phyloP scores from a whole-genome alignment of 2,888 invertebrate genomes.

The Eulithis testata region DNA sequence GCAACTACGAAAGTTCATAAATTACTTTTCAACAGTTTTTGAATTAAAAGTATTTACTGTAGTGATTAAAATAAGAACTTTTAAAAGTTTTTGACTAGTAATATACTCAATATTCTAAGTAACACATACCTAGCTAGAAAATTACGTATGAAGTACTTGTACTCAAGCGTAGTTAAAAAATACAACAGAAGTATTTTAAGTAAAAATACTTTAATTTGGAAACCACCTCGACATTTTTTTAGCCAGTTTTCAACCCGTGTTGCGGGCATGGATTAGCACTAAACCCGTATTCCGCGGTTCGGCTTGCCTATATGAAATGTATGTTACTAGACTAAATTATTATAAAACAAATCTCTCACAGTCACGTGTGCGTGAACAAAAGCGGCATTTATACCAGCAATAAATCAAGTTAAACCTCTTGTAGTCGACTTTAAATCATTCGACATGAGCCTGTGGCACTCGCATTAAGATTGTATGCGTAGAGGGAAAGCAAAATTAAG shows the following conservation, averaged over 20 bases:
- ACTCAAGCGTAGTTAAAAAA: neutral
- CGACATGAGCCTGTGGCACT: slow-evolving; percentile 30
- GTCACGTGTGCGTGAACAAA: slow-evolving; percentile 11
- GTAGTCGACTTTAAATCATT: slow-evolving; percentile 30
- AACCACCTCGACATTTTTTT: neutral
- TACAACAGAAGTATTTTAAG: neutral
- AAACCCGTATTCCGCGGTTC: neutral
- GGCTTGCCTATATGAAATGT: neutral
- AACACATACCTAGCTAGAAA: neutral
- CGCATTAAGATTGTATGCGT: slow-evolving; percentile 36
- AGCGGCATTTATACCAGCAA: slow-evolving; percentile 14
- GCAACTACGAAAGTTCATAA: slow-evolving; percentile 40
- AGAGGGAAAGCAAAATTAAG: slow-evolving; percentile 43
- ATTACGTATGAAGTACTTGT: neutral
- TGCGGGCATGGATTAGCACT: neutral
- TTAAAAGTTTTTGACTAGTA: slow-evolving; percentile 2
- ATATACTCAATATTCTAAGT: too few relatives aligned
- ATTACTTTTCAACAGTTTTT: slow-evolving; percentile 34
- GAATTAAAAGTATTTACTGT: neutral
- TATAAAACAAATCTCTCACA: neutral
- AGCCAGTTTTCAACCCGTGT: too few relatives aligned
- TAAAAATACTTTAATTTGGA: neutral
- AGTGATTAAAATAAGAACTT: neutral
- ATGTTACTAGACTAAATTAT: neutral
- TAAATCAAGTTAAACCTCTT: slow-evolving; percentile 15